Evolutionary conservation across 1,140 invertebrate genomes (phyloP), one percentile per base, ranked within the genome.

Genomic region (Dendrolimus kikuchii): DNA sequence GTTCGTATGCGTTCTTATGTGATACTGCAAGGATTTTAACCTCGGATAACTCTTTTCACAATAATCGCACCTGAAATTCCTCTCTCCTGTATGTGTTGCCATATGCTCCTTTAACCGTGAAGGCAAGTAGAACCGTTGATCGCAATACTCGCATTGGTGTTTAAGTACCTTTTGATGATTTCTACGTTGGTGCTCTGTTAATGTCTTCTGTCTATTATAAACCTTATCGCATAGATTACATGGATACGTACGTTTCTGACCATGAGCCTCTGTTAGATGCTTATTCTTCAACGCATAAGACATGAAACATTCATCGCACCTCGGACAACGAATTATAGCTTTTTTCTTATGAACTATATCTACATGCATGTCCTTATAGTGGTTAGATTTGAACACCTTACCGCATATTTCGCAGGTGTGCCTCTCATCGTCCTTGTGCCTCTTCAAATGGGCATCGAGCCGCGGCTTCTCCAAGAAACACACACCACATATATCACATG

Each of bases 61-160:
- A 36, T 81, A 74, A 36, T 79, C 77, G 62, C 90, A 91, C 8
- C 90, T 78, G 40, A 90, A 91, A 0, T 90, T 90, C 53, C 89
- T 82, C 54, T 91, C 90, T 0, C 90, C 90, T 0, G 90, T 91
- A 48, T 91, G 90, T 0, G 88, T 91, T 7, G 90, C 79, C 72
- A 90, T 89, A 54, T 91, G 90, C 38, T 83, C 80, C 37, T 81
- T 83, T 47, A 83, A 61, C 7, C 77, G 42, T 0, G 75, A 78
- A 0, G 81, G 81, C 4, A 85, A 48, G 46, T 85, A 85, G 38
- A 85, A 86, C 40, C 78, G 62, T 40, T 86, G 77, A 8, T 83
- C 81, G 40, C 81, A 86, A 55, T 81, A 83, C n/a, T 86, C 80
- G 46, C 81, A 86, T 44, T 83, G 80, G 54, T 85, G 81, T 40